Evolutionary conservation across 2,113 vertebrate species (phyloP).

Genomic region (Zapornia atra): DNA sequence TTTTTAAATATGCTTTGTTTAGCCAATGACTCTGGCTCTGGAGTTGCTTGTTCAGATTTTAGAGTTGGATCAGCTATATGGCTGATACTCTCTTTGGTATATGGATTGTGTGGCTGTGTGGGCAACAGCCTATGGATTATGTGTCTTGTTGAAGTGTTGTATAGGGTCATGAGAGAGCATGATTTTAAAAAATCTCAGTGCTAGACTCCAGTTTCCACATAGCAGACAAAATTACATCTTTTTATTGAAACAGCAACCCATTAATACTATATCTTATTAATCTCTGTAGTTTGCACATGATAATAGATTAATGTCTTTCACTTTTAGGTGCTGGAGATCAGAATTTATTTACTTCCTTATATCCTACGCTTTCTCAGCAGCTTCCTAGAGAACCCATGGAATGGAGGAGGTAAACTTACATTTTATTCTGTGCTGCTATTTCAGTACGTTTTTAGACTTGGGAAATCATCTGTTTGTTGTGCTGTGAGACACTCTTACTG

Average conservation of each 20-base stretch:
- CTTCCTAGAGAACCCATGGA: conserved; percentile 97
- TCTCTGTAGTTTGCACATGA: neutral
- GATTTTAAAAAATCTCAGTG: neutral
- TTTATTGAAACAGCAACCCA: neutral
- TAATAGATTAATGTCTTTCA: conserved; percentile 28
- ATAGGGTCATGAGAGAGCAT: neutral
- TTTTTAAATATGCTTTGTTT: neutral
- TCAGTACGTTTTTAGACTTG: neutral
- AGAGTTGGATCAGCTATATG: neutral
- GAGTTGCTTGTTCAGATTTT: neutral
- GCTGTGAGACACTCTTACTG: neutral
- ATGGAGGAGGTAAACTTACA: conserved; percentile 86
- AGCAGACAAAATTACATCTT: neutral
- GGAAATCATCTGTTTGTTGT: neutral
- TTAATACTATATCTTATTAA: neutral
- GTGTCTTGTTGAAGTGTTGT: neutral
- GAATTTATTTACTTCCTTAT: conserved; percentile 89
- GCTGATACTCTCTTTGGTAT: neutral
- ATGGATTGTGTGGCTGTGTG: neutral
- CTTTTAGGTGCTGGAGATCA: conserved; percentile 92
- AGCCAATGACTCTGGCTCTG: neutral
- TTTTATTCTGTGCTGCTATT: neutral
- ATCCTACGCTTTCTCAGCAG: conserved; percentile 90
- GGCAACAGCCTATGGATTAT: neutral
- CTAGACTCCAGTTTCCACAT: neutral